Base-by-base conservation (phyloP, 2,888 invertebrate genomes). In the Eupeodes latifasciatus region DNA sequence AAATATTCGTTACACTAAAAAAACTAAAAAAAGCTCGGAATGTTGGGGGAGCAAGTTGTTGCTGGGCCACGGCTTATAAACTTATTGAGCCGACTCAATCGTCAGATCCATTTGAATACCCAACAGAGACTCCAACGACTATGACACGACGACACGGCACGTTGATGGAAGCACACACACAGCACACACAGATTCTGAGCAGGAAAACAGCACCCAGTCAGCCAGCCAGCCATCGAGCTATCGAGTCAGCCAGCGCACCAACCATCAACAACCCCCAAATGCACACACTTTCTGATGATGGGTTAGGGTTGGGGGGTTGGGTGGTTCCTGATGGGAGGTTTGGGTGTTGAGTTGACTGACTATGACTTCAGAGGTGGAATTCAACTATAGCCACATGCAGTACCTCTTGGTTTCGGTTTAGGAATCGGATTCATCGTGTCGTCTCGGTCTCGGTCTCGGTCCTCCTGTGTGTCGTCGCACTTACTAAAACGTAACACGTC, bases 91-190 rank as follows among this genome's bases (percentile, higher is more conserved):
- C 81, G 66, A 78, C 81, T 85, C 88, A 85, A 85, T 88, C 85
- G 88, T 88, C 85, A 85, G 75, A 85, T 85, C 81, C 88, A 85
- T 88, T 88, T 88, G 88, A 88, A 88, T 81, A 81, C 88, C 88
- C 81, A 88, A 78, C 88, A 75, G 88, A 78, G 88, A 85, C 88
- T 88, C 85, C 79, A 12, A 53, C 69, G 64, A 64, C n/a, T 9
- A 16, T 7, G 11, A 19, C 57, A n/a, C 62, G 36, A 36, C 53
- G 53, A 3, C 27, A 71, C 44, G 71, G 62, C 69, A 82, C 49
- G 51, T 81, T 75, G 71, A 76, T 71, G 79, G 74, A 34, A 66
- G 59, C 66, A 69, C 40, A 51, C 78, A 78, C 67, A 53, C n/a
- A 51, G 51, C 34, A 40, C 11, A 27, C 27, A 36, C 57, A 51